A percentile compares a stretch with the other conserved stretches of the same genome.
phyloP scores from a whole-genome alignment of 1,140 invertebrate species.

The Heliothis subflexa region DNA sequence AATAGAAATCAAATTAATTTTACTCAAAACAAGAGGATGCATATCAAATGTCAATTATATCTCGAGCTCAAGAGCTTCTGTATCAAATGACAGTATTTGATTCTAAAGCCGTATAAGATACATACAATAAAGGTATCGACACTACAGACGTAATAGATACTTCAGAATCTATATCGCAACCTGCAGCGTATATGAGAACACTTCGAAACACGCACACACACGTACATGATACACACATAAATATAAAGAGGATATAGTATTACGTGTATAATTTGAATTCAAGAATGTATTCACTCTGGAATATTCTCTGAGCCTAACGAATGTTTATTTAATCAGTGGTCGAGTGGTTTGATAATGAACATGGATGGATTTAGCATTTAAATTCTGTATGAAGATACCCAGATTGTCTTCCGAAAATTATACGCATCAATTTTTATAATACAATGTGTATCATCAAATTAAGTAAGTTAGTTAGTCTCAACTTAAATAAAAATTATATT shows the following conservation, averaged over 20 bases:
- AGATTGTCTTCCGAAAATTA: background rate
- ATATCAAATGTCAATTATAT: background rate
- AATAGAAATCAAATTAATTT: no score
- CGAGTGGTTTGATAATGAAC: background rate
- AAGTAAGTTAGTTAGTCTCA: no score
- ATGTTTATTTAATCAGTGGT: constrained; percentile 22
- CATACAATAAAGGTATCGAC: constrained; percentile 3
- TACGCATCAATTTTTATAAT: no score
- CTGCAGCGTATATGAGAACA: constrained; percentile 11
- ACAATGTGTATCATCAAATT: no score
- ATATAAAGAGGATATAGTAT: background rate
- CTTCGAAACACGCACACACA: background rate
- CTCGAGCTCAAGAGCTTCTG: background rate
- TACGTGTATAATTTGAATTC: constrained; percentile 29
- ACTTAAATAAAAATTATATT: no score
- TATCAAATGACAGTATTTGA: background rate
- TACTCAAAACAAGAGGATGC: background rate
- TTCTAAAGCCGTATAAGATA: background rate
- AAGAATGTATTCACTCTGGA: constrained; percentile 21
- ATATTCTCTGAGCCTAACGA: constrained; percentile 29
- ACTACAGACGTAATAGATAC: constrained; percentile 20
- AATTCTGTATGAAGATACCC: background rate
- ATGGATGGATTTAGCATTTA: background rate
- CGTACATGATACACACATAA: background rate
- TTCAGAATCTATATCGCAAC: background rate